Evolutionary conservation across 2,888 invertebrate species (phyloP).

Genomic region (Apamea sordens): DNA sequence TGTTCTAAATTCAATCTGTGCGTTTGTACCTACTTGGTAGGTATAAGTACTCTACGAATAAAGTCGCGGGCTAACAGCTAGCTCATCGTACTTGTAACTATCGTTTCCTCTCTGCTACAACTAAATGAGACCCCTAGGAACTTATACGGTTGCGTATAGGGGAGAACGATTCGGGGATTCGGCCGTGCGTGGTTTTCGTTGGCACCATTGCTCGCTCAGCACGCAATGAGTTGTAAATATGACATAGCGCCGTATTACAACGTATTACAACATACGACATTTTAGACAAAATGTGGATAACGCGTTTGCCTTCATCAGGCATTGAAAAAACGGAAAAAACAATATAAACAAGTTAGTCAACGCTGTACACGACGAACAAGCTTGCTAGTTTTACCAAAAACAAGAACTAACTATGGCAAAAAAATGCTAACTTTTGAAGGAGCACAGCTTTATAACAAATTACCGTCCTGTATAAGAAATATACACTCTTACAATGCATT

Average conservation of each 20-base stretch:
- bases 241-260: background rate
- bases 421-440: no score
- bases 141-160: constrained; percentile 14
- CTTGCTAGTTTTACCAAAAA: no score
- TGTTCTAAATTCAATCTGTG: background rate
- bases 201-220: constrained; percentile 27
- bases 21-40: background rate
- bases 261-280: background rate
- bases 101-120: background rate
- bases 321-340: no score
- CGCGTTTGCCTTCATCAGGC: background rate
- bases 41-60: background rate
- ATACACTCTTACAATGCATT: no score
- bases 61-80: background rate
- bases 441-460: no score
- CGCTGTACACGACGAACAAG: no score
- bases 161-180: constrained; percentile 7
- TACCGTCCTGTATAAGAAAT: no score
- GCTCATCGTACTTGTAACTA: background rate
- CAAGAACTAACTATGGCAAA: no score
- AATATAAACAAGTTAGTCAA: no score
- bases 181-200: constrained; percentile 37
- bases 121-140: constrained; percentile 16
- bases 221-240: constrained; percentile 20
- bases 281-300: background rate